phyloP scores from a whole-genome alignment of 2,797 vertebrate genomes.

The Sebastes cheni region DNA sequence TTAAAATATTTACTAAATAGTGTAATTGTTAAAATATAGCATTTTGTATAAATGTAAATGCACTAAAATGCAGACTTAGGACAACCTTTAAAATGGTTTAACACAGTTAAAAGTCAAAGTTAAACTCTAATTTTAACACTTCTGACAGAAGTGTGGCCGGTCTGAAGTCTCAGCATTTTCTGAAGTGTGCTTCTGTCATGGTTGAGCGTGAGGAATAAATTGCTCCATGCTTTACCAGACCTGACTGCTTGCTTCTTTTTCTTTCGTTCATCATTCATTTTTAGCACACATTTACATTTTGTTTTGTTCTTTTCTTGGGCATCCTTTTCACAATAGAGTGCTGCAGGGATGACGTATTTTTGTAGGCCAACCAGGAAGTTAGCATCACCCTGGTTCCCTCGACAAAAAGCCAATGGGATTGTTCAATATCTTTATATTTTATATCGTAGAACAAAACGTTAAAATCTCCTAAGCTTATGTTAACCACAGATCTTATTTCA shows the following conservation, averaged over 20 bases:
- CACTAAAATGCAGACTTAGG: slow-evolving; percentile 56
- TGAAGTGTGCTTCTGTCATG: slow-evolving; percentile 67
- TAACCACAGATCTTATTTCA: too few species aligned
- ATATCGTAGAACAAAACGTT: too few species aligned
- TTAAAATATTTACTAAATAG: slow-evolving; percentile 69
- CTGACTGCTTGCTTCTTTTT: slow-evolving; percentile 58
- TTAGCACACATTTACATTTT: not conserved
- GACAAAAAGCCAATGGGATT: too few species aligned
- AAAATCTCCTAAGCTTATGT: too few species aligned
- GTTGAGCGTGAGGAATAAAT: slow-evolving; percentile 80
- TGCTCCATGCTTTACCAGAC: slow-evolving; percentile 69
- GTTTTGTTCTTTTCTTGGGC: not conserved
- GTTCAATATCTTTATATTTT: too few species aligned
- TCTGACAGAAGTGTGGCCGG: slow-evolving; percentile 20
- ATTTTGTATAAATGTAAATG: slow-evolving; percentile 69
- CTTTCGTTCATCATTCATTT: slow-evolving; percentile 31
- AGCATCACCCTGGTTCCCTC: too few species aligned
- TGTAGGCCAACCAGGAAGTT: too few species aligned
- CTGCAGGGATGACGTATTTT: too few species aligned
- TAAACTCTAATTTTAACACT: slow-evolving; percentile 30
- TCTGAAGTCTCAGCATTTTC: slow-evolving; percentile 42
- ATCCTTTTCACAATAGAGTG: not conserved
- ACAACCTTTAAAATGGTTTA: slow-evolving; percentile 29
- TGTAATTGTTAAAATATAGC: slow-evolving; percentile 54
- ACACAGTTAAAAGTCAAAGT: slow-evolving; percentile 10